These are phyloP conservation scores for Phoenicopterus ruber DNA, from an alignment of 2,113 vertebrate genomes.

Conservation along the genomic window DNA sequence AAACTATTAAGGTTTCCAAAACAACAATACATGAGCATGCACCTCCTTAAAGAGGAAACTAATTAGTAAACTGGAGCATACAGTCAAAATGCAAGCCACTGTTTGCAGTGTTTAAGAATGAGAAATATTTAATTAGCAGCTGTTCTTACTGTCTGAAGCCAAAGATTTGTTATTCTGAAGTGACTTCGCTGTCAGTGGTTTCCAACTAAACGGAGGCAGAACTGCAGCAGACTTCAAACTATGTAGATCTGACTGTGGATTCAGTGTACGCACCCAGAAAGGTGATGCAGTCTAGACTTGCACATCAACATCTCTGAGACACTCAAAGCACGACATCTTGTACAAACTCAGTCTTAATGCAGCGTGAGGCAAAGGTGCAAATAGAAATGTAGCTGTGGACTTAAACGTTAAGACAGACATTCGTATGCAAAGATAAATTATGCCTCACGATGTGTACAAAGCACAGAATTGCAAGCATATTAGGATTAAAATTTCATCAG, in stretches of 20 bases:
- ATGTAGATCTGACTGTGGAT: not conserved
- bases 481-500: not conserved
- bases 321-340: not conserved
- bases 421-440: not conserved
- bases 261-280: not conserved
- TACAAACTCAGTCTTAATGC: not conserved
- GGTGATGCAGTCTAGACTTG: not conserved
- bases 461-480: not conserved
- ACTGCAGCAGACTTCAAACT: not conserved
- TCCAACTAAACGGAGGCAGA: not conserved
- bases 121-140: slow-evolving; percentile 1
- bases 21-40: not conserved
- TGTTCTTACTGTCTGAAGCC: not conserved
- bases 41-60: not conserved
- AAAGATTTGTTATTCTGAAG: not conserved
- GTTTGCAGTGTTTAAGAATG: not conserved
- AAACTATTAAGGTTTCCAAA: not conserved
- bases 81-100: not conserved
- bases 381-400: not conserved
- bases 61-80: not conserved
- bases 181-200: not conserved
- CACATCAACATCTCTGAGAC: not conserved
- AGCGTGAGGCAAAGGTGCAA: not conserved
- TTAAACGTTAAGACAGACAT: not conserved
- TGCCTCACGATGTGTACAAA: not conserved